Evolutionary conservation across 2,113 vertebrate species (phyloP), one percentile per base, ranked within the genome.

Genomic region (Mionectes macconnelli): DNA sequence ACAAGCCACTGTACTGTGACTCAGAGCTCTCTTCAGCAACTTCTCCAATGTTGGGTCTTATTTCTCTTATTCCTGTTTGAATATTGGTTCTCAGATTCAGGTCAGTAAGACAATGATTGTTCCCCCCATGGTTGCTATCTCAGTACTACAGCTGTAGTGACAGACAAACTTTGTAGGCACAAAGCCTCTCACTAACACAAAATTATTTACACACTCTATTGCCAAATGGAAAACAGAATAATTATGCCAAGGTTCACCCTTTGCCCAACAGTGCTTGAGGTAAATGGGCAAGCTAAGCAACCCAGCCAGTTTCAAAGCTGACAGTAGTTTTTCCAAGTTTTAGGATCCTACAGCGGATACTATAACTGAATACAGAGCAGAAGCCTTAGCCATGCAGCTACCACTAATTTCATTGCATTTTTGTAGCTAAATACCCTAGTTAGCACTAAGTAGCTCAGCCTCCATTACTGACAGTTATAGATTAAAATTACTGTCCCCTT

Each of bases 161-260:
- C 13, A 86, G 66, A 42, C 83, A 92, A 83, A 21, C 52, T 88
- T 89, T 94, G 84, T 70, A 73, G 78, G 23, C 42, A 44, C 42
- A 74, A 82, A 90, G 33, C 14, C 63, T 31, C 91, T 85, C 39
- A 40, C 23, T 59, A 81, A 64, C 62, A 81, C 0, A 2, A 95
- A 92, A 82, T 84, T 33, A 73, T 86, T 81, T 92, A 91, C 63
- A 57, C 14, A 53, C 63, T 77, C 84, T 57, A 37, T 93, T 90
- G 42, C 62, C 80, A 95, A 87, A 84, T 63, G 30, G 56, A 89
- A 90, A 94, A 40, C 39, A 85, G 53, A 72, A 44, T 49, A 94
- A 93, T 87, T 91, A 78, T 42, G 40, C 89, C 83, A 92, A 77
- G n/a, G 39, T 82, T 94, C 91, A 37, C 63, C 52, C 37, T 95